Conservation (phyloP, 2,797 vertebrate species). For the Amniataba percoides region DNA sequence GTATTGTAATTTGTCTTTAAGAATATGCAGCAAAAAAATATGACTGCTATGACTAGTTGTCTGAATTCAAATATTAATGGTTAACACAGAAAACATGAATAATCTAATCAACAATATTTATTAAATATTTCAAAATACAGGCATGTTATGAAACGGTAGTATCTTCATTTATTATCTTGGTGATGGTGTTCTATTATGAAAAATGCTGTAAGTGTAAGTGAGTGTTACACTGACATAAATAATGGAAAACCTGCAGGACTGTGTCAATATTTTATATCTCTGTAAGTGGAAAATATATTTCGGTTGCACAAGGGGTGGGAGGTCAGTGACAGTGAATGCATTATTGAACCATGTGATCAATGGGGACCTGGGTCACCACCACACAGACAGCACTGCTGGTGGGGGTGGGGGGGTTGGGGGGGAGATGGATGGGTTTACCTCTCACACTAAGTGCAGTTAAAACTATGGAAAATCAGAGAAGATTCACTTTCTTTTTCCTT, state of each 20-base stretch:
- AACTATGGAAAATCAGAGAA: not conserved
- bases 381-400: slow-evolving; percentile 47
- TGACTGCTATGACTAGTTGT: not conserved
- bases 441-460: not conserved
- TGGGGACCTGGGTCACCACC: slow-evolving; percentile 59
- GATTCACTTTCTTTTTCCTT: not conserved
- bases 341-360: slow-evolving; percentile 76
- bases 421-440: slow-evolving; percentile 21
- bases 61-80: not conserved
- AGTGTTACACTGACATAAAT: not conserved
- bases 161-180: no score
- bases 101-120: not conserved
- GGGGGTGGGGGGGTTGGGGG: no score
- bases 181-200: not conserved
- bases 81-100: not conserved
- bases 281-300: slow-evolving; percentile 68
- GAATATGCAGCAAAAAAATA: not conserved
- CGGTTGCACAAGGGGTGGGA: slow-evolving; percentile 27
- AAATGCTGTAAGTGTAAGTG: not conserved
- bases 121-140: no score
- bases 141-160: no score
- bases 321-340: slow-evolving; percentile 55
- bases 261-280: slow-evolving; percentile 44
- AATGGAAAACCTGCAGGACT: slow-evolving; percentile 5
- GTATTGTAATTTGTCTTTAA: no score